phyloP scores from a whole-genome alignment of 1,140 invertebrate genomes.

The Leptopilina clavipes region DNA sequence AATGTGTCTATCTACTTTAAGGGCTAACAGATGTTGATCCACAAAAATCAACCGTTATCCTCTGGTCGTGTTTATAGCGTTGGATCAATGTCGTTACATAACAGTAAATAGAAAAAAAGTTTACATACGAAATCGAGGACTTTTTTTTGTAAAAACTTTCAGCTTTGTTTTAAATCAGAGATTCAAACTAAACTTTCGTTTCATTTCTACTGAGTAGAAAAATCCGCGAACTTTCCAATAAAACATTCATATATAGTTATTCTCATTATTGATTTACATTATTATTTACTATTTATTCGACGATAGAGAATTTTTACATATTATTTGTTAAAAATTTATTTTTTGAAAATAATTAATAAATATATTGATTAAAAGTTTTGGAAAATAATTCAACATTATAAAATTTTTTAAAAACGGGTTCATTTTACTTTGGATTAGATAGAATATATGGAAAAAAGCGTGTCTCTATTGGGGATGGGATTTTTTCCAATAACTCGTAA shows the following conservation, averaged over 20 bases:
- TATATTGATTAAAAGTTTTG: no score
- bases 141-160: neutral
- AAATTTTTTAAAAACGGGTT: no score
- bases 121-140: neutral
- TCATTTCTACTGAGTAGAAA: conserved; percentile 20
- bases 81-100: conserved; percentile 33
- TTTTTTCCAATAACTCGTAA: conserved; percentile 15
- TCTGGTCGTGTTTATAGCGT: conserved; percentile 11
- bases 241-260: conserved; percentile 16
- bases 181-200: conserved; percentile 10
- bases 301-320: no score
- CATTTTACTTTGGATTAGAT: neutral
- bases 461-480: neutral
- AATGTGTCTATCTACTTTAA: conserved; percentile 22
- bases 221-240: conserved; percentile 40
- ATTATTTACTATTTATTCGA: neutral
- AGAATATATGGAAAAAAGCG: neutral
- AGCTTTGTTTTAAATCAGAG: conserved; percentile 10
- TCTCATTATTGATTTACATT: neutral
- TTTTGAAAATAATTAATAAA: no score
- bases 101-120: conserved; percentile 29
- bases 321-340: no score
- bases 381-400: no score
- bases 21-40: conserved; percentile 2
- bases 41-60: conserved; percentile 31